phyloP scores from a whole-genome alignment of 2,888 invertebrate genomes.

The Apamea monoglypha region DNA sequence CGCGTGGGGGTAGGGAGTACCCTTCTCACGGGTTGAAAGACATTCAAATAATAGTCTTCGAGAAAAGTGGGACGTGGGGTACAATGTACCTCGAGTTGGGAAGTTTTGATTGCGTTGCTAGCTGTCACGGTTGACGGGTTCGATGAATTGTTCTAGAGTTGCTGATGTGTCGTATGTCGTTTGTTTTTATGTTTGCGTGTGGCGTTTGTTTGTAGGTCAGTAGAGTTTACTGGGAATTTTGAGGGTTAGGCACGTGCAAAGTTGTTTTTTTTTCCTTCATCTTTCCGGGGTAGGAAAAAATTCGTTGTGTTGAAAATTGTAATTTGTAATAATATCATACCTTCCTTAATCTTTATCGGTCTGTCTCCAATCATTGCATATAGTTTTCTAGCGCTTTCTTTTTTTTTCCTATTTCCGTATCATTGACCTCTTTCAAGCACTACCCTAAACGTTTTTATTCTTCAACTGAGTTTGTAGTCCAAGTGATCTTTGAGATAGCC shows the following conservation, averaged over 20 bases:
- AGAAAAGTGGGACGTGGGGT: constrained; percentile 78
- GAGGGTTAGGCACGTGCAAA: background rate
- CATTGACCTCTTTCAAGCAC: background rate
- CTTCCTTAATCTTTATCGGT: background rate
- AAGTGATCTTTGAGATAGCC: no score
- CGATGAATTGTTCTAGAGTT: constrained; percentile 78
- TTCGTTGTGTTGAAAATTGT: background rate
- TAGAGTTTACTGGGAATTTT: constrained; percentile 12
- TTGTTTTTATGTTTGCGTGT: constrained; percentile 71
- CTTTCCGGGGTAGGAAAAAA: background rate
- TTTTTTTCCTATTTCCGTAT: background rate
- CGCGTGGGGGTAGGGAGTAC: constrained; percentile 82
- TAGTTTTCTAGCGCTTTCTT: background rate
- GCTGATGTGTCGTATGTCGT: constrained; percentile 66
- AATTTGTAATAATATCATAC: background rate
- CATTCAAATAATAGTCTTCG: constrained; percentile 90
- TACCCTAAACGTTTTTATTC: background rate
- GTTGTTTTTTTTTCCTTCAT: background rate
- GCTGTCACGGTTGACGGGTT: constrained; percentile 84
- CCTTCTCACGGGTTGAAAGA: constrained; percentile 90
- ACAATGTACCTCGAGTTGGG: constrained; percentile 70
- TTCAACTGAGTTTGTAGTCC: background rate
- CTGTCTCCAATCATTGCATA: background rate
- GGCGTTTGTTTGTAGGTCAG: constrained; percentile 53
- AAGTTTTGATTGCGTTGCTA: constrained; percentile 88